phyloP scores from a whole-genome alignment of 2,797 vertebrate species.

The Iguana delicatissima region DNA sequence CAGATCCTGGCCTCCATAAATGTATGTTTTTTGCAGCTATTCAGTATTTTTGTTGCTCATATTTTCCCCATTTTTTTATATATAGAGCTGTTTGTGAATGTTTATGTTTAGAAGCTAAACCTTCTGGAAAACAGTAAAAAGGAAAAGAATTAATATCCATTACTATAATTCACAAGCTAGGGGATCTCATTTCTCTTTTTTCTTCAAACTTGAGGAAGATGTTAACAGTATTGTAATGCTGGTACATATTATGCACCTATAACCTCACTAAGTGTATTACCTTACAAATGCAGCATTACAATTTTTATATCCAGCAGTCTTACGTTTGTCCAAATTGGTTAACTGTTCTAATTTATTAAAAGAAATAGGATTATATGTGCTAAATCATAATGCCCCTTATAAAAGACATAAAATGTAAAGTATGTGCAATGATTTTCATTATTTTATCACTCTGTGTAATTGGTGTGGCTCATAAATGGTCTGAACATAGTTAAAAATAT shows the following conservation, averaged over 20 bases:
- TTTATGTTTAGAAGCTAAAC: slow-evolving; percentile 18
- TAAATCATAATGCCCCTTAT: slow-evolving; percentile 5
- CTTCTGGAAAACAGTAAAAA: not conserved
- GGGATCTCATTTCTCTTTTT: not conserved
- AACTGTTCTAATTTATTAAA: not conserved
- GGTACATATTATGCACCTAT: not conserved
- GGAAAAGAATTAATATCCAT: slow-evolving; percentile 2
- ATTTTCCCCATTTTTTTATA: not conserved
- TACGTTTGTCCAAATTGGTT: slow-evolving; percentile 32
- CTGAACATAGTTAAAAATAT: not conserved
- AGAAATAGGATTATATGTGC: not conserved
- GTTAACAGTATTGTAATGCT: slow-evolving; percentile 10
- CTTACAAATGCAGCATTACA: slow-evolving; percentile 8
- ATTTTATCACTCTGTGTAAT: not conserved
- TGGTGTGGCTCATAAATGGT: slow-evolving; percentile 1
- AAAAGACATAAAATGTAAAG: slow-evolving; percentile 10
- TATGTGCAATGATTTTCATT: slow-evolving; percentile 8
- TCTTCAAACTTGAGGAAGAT: slow-evolving; percentile 22
- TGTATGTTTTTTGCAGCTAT: not conserved
- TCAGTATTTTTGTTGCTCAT: not conserved
- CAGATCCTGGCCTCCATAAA: not conserved
- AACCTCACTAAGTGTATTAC: not conserved
- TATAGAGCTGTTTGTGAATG: slow-evolving; percentile 18
- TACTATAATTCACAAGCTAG: not conserved
- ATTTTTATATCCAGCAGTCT: slow-evolving; percentile 2